Evolutionary conservation across 2,797 vertebrate species (phyloP).

Genomic region (Halcyon badia): DNA sequence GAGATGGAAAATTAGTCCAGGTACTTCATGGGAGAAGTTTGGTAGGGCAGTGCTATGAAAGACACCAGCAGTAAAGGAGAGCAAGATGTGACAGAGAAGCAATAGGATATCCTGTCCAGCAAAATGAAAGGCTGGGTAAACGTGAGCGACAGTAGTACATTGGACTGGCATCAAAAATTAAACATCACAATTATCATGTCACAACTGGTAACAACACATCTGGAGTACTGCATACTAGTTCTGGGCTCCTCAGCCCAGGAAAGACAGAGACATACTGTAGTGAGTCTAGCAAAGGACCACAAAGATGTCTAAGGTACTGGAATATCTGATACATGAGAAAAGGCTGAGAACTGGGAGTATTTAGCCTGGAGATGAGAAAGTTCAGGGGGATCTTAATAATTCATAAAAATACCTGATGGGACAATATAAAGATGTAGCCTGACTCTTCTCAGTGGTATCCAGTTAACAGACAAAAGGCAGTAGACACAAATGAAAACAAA

Average conservation of each 20-base stretch:
- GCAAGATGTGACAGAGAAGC: background rate
- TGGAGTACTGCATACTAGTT: background rate
- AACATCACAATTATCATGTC: background rate
- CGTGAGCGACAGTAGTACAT: fast-evolving
- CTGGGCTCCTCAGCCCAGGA: background rate
- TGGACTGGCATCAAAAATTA: background rate
- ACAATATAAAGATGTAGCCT: background rate
- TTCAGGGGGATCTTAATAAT: background rate
- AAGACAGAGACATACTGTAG: background rate
- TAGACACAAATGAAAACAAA: background rate
- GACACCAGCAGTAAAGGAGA: background rate
- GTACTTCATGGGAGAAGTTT: background rate
- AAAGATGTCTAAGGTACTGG: background rate
- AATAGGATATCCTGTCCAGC: background rate
- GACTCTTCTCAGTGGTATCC: background rate
- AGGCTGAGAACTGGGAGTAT: background rate
- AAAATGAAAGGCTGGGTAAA: background rate
- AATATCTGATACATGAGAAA: background rate
- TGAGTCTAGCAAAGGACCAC: background rate
- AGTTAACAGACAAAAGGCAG: background rate
- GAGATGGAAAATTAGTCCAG: background rate
- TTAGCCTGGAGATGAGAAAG: background rate
- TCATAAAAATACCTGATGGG: background rate
- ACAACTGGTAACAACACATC: background rate
- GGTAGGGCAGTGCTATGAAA: background rate